These are phyloP conservation scores for Vultur gryphus DNA, from an alignment of 2,797 vertebrate species.

Conservation along the genomic window DNA sequence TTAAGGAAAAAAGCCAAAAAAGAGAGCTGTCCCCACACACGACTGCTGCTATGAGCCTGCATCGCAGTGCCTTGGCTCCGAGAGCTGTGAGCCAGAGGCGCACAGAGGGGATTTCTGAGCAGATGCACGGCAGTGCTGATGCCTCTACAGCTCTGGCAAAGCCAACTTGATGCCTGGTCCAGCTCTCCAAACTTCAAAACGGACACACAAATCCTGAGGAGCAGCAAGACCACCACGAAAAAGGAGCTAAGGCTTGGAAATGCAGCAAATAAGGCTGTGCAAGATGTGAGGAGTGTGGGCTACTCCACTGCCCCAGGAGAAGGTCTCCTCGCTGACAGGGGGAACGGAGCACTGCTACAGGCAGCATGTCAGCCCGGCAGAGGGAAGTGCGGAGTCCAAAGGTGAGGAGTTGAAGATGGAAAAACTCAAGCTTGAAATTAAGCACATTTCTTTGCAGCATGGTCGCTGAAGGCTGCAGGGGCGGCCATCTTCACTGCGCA, in stretches of 20 bases:
- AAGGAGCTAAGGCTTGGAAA: neutral
- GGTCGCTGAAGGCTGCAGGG: neutral
- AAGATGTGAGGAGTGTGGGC: neutral
- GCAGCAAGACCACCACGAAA: neutral
- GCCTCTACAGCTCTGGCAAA: neutral
- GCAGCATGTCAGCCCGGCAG: rapidly evolving
- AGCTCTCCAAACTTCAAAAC: neutral
- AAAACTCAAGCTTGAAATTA: neutral
- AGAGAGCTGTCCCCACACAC: neutral
- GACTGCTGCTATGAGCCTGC: neutral
- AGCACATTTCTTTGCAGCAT: neutral
- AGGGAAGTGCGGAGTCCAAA: neutral
- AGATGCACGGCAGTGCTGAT: neutral
- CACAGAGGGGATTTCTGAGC: neutral
- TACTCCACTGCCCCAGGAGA: neutral
- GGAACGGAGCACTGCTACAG: rapidly evolving
- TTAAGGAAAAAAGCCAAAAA: neutral
- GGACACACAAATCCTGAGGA: neutral
- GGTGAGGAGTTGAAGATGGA: neutral
- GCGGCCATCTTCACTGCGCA: rapidly evolving
- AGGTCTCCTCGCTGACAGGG: rapidly evolving
- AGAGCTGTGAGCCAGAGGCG: neutral
- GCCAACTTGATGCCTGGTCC: neutral
- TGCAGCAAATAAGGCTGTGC: rapidly evolving
- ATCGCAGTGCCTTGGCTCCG: neutral